phyloP scores from a whole-genome alignment of 2,113 vertebrate genomes.

The Aptenodytes forsteri region DNA sequence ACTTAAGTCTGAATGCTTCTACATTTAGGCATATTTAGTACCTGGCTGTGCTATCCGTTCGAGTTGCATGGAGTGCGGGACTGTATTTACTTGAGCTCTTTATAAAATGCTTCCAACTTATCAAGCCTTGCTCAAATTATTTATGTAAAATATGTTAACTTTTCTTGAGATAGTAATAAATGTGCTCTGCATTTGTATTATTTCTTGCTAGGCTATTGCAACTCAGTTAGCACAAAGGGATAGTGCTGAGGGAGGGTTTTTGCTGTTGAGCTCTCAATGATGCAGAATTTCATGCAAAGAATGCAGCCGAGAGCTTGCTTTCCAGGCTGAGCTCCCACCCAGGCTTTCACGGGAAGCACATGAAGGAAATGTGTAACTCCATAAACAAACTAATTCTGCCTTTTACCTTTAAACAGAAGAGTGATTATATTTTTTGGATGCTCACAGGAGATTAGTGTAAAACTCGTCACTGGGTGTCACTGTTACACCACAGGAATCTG shows the following conservation, averaged over 20 bases:
- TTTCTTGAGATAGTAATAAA: background rate
- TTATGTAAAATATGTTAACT: background rate
- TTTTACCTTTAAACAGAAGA: background rate
- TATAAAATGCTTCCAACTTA: background rate
- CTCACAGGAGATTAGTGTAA: background rate
- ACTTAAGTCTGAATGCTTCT: background rate
- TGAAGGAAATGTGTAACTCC: background rate
- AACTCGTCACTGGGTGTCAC: conserved; percentile 52
- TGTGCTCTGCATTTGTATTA: background rate
- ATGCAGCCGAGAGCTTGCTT: background rate
- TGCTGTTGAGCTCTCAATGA: background rate
- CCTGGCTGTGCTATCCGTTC: background rate
- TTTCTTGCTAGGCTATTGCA: background rate
- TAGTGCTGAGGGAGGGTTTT: background rate
- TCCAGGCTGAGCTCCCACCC: background rate
- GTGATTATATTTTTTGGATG: background rate
- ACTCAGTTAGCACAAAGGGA: background rate
- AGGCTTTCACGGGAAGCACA: background rate
- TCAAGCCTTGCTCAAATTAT: background rate
- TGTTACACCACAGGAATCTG: background rate
- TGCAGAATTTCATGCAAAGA: background rate
- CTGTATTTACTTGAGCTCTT: background rate
- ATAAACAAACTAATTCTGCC: background rate
- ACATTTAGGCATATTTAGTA: too few species aligned
- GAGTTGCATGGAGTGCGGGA: background rate